Base-by-base conservation (phyloP, 2,113 vertebrate genomes). In the Lontra canadensis region DNA sequence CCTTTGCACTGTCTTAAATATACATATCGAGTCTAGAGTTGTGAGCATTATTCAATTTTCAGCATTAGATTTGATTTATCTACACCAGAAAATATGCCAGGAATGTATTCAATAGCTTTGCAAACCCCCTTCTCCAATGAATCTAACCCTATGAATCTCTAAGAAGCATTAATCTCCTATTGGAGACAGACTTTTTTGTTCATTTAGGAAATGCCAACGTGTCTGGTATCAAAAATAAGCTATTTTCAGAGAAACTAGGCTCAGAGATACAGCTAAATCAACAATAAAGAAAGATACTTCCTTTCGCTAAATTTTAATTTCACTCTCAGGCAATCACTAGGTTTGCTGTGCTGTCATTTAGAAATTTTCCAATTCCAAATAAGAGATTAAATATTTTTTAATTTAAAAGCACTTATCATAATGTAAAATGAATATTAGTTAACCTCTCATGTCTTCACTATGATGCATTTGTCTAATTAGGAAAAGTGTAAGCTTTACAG, bases 121-220 rank as follows among this genome's bases (percentile, higher is more conserved):
- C 26, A 94, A 96, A 95, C 31, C 6, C 23, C 31, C 12, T 88
- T 93, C 55, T n/a, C 31, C 36, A 76, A 57, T 76, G 78, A 92
- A 55, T 69, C 57, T 76, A 79, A 12, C 20, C 14, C 29, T 90
- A 42, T 65, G 18, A 52, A 89, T 92, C 17, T 82, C 47, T 59
- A 92, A 96, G 47, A 73, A 94, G 7, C 18, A 92, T 91, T 85
- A 89, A 96, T 92, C 31, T 18, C 13, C 14, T 89, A 85, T 82
- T 79, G 94, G 44, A 82, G 71, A 73, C 52, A 94, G 79, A 76
- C 63, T 92, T 86, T 96, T 47, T 89, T 94, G 31, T 76, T 97
- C 44, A 92, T 52, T 94, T 92, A 86, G 69, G 59, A 90, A 94
- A 96, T 65, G 52, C 2, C 52, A 82, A 42, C 11, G 10, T 90